Conservation (phyloP, 2,797 vertebrate genomes). For the Takifugu rubripes region DNA sequence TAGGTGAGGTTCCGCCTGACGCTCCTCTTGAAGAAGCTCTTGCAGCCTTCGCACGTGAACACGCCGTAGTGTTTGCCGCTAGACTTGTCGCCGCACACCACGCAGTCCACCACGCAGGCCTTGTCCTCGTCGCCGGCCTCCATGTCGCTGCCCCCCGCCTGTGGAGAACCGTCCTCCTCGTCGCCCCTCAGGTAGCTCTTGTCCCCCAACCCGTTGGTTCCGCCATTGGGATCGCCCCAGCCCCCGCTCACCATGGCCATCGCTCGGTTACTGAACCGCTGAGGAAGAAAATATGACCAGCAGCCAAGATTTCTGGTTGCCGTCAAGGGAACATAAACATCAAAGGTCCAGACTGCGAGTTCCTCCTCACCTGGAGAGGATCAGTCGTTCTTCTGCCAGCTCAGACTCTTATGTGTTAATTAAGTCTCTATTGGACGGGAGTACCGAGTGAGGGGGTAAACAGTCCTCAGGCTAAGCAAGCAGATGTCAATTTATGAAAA, state of each 20-base stretch:
- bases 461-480: constrained; percentile 16
- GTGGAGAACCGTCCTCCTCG: constrained; percentile 85
- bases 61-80: constrained; percentile 94
- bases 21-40: constrained; percentile 95
- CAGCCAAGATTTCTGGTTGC: constrained; percentile 51
- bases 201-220: constrained; percentile 84
- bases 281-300: constrained; percentile 48
- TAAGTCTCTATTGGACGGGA: background rate
- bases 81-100: constrained; percentile 91
- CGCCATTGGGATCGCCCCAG: constrained; percentile 90
- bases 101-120: constrained; percentile 88
- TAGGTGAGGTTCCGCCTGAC: constrained; percentile 91
- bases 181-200: constrained; percentile 85
- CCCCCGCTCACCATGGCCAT: constrained; percentile 96
- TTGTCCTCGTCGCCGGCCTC: constrained; percentile 88
- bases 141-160: constrained; percentile 85
- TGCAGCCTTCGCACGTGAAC: constrained; percentile 94
- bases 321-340: constrained; percentile 59
- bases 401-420: constrained; percentile 12
- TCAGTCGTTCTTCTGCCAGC: background rate
- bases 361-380: constrained; percentile 11
- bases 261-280: constrained; percentile 70
- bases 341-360: constrained; percentile 10
- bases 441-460: background rate
- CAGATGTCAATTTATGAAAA: constrained; percentile 20